Evolutionary conservation across 2,113 vertebrate species (phyloP), one percentile per base, ranked within the genome.

Genomic region (Heterotis niloticus): DNA sequence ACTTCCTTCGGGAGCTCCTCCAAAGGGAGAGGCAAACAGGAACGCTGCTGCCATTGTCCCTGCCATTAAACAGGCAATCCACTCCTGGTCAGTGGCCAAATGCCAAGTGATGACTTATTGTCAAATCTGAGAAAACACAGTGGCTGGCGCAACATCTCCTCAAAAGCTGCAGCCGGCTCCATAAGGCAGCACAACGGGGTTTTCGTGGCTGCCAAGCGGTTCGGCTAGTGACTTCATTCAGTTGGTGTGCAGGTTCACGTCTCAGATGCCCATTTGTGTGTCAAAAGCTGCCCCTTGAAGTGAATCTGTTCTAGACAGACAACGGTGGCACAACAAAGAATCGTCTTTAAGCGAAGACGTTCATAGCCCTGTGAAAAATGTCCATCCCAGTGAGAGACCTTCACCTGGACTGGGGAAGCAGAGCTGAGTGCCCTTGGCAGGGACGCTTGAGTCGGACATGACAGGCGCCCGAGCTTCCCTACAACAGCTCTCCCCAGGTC

Each of bases 261-360:
- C 57, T 52, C 71, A 74, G 52, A 74, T 24, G 57, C 57, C 71
- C 56, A 23, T 13, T 24, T 59, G n/a, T 56, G 51, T 72, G 70
- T 44, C 70, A 72, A 20, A 11, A 62, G 13, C 59, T 62, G 20
- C 59, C 1, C 59, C 59, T 4, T 1, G 20, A 44, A 44, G 34
- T 44, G 7, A 44, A 44, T 4, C 34, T 7, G 34, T 7, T 7
- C 34, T 44, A 44, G 34, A 4, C 34, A 44, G 34, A 44, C 34
- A 44, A 7, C 7, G 7, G 34, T 44, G 34, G 2, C 3, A 7
- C 34, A 44, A n/a, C n/a, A n/a, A n/a, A n/a, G n/a, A 7, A 44
- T 2, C 7, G 34, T 44, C 34, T 44, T 44, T 7, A 44, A 44
- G 34, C 7, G 11, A 54, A 72, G 13, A 51, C n/a, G 69, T 52